Evolutionary conservation across 1,140 invertebrate genomes (phyloP).

Genomic region (Euura lappo): DNA sequence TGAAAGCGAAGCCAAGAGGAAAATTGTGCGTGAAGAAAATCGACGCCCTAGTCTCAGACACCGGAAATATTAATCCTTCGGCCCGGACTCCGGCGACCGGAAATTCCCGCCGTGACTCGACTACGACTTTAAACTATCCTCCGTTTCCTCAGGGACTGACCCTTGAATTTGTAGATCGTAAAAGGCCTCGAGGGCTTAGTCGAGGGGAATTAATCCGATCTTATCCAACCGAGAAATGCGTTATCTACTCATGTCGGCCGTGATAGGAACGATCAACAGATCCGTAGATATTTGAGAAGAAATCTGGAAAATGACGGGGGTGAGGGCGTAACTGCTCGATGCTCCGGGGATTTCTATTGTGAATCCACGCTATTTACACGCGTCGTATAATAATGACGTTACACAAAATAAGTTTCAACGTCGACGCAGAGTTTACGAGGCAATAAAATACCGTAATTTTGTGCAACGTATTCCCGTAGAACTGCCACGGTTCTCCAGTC

Average conservation of each 20-base stretch:
- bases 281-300: too few species aligned
- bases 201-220: constrained; percentile 1
- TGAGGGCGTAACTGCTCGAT: too few species aligned
- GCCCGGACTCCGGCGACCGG: neutral
- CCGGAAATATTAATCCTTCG: too few species aligned
- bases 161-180: neutral
- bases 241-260: too few species aligned
- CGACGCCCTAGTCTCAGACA: too few species aligned
- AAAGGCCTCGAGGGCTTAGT: neutral
- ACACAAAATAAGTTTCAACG: constrained; percentile 4
- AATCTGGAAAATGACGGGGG: too few species aligned
- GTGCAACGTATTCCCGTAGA: neutral
- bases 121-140: neutral
- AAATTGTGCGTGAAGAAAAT: too few species aligned
- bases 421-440: constrained; percentile 1
- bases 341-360: too few species aligned
- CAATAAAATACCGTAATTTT: constrained; percentile 12
- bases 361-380: neutral
- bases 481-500: neutral
- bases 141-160: neutral
- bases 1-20: too few species aligned
- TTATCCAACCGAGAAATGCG: neutral
- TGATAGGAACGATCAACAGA: too few species aligned
- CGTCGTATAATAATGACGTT: constrained; percentile 6
- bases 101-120: neutral